Evolutionary conservation across 2,797 vertebrate genomes (phyloP).

Genomic region (Bufotes viridis): DNA sequence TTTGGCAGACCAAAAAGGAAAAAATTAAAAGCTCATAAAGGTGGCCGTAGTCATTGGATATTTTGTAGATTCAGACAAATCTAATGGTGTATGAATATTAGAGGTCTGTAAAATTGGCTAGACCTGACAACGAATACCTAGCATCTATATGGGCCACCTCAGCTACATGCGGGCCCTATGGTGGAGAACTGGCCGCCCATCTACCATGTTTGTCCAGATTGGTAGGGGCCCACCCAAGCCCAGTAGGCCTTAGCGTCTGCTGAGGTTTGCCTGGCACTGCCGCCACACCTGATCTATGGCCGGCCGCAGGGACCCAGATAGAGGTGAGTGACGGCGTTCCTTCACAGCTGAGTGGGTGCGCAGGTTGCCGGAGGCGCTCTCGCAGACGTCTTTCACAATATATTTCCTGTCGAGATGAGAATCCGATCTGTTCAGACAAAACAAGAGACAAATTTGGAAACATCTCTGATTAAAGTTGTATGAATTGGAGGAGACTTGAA

Average conservation of each 20-base stretch:
- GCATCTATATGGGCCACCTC: too few relatives aligned
- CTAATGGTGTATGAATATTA: too few relatives aligned
- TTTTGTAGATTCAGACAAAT: too few relatives aligned
- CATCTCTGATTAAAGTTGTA: slow-evolving; percentile 69
- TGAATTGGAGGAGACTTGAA: slow-evolving; percentile 63
- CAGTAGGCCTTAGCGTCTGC: neutral
- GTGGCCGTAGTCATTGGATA: too few relatives aligned
- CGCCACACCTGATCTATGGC: too few relatives aligned
- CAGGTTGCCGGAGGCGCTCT: neutral
- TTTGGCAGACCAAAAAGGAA: too few relatives aligned
- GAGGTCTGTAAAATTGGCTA: too few relatives aligned
- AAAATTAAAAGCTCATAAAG: too few relatives aligned
- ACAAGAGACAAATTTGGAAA: slow-evolving; percentile 62
- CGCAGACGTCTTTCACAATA: slow-evolving; percentile 18
- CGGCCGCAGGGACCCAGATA: neutral
- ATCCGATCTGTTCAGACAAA: slow-evolving; percentile 49
- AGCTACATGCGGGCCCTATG: too few relatives aligned
- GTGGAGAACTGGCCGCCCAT: neutral
- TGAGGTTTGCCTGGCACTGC: neutral
- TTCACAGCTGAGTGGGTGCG: neutral
- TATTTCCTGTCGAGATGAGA: slow-evolving; percentile 49
- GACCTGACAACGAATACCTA: too few relatives aligned
- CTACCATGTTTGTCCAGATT: neutral
- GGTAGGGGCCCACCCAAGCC: neutral
- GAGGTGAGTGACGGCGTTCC: slow-evolving; percentile 1